Base-by-base conservation (phyloP, 2,888 invertebrate species). In the Erebia ligea region DNA sequence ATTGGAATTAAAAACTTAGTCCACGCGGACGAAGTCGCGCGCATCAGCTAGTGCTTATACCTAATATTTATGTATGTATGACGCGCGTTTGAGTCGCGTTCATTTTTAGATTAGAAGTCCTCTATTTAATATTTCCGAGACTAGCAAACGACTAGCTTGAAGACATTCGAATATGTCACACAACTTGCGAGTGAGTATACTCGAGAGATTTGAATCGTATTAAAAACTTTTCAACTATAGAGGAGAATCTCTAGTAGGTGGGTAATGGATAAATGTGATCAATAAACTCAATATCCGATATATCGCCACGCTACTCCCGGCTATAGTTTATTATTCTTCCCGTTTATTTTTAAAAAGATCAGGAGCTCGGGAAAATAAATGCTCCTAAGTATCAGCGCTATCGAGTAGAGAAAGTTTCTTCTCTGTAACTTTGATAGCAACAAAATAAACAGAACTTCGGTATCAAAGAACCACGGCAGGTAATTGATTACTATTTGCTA, bases 361-460 rank as follows among this genome's bases (percentile, higher is more conserved):
- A 56, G 56, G 61, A 68, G 48, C 59, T 66, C 65, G 11, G 59
- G 25, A 71, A 71, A 71, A 68, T 71, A 68, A 61, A 68, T 68
- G 61, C 62, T 67, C 45, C 59, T 19, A 48, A 68, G 64, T 71
- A 71, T 65, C 48, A n/a, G n/a, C n/a, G n/a, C n/a, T 15, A 62
- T 19, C 17, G 71, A 52, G 45, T 45, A 19, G 59, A 65, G 48
- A 59, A 68, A 65, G 61, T 54, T 68, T 52, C 42, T 42, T 34
- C 50, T 19, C 25, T 34, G n/a, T 17, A 65, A 68, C 61, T 68
- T 19, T 58, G 61, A 19, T 13, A 21, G 42, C 52, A 61, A 48
- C 52, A 48, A 66, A 65, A 64, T 68, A 52, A 52, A 59, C 62
- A 21, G 45, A 45, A 62, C 62, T 48, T 25, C 19, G 13, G 48